These are phyloP conservation scores for Paracentrotus lividus DNA, from an alignment of 53 echinoderm and acorn worm species.

Conservation along the genomic window DNA sequence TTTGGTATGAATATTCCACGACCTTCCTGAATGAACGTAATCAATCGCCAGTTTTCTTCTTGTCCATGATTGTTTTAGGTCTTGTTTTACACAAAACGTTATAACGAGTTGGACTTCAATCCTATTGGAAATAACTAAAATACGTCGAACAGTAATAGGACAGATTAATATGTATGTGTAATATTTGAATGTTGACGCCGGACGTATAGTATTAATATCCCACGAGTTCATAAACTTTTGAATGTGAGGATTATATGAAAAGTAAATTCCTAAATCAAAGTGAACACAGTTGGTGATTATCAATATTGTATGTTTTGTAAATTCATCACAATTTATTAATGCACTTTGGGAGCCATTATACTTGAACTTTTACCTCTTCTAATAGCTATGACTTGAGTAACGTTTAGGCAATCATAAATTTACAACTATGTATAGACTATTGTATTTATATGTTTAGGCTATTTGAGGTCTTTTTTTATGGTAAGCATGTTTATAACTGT, in stretches of 20 bases:
- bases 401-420: not conserved
- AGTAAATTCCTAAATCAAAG: not conserved
- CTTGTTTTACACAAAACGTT: no score
- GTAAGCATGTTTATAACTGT: no score
- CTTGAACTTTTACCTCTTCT: not conserved
- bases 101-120: not conserved
- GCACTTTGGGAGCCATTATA: not conserved
- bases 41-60: no score
- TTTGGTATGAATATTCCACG: no score
- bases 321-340: not conserved
- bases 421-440: no score
- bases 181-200: conserved; percentile 42
- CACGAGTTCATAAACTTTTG: conserved; percentile 9
- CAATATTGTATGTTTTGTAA: not conserved
- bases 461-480: not conserved
- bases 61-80: no score
- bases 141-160: not conserved
- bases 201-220: not conserved
- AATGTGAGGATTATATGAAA: no score
- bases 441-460: not conserved
- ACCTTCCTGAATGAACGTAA: no score
- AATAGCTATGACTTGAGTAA: not conserved
- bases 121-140: not conserved
- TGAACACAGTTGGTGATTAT: not conserved
- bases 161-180: not conserved